phyloP scores from a whole-genome alignment of 2,797 vertebrate species.

The Sarcophilus harrisii region DNA sequence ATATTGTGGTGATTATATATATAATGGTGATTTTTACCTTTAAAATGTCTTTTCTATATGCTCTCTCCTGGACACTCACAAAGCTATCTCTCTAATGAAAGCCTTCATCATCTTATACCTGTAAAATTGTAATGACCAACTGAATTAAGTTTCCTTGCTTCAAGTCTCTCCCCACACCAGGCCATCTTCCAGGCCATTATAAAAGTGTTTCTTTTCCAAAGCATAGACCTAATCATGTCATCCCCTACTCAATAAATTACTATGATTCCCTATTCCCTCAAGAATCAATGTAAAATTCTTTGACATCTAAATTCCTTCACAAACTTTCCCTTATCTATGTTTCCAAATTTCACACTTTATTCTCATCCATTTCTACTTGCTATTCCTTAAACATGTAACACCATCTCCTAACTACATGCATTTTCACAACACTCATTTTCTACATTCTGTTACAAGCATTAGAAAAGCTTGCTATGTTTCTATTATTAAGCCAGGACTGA shows the following conservation, averaged over 20 bases:
- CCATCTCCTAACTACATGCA: not conserved
- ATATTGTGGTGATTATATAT: too few relatives aligned
- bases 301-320: not conserved
- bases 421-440: not conserved
- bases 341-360: too few relatives aligned
- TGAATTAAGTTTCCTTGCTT: not conserved
- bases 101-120: not conserved
- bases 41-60: not conserved
- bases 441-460: not conserved
- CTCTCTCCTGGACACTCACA: not conserved
- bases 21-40: not conserved
- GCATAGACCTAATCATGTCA: not conserved
- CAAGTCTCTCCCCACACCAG: not conserved
- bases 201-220: not conserved
- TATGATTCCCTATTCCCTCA: not conserved
- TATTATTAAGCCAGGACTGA: not conserved
- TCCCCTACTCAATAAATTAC: not conserved
- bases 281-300: not conserved
- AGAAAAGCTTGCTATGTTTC: not conserved
- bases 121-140: too few relatives aligned
- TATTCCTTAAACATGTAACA: not conserved
- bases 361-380: not conserved
- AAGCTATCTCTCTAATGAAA: not conserved
- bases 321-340: not conserved
- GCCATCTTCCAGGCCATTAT: not conserved